Evolutionary conservation across 2,888 invertebrate genomes (phyloP).

Genomic region (Cryptocephalus primarius): DNA sequence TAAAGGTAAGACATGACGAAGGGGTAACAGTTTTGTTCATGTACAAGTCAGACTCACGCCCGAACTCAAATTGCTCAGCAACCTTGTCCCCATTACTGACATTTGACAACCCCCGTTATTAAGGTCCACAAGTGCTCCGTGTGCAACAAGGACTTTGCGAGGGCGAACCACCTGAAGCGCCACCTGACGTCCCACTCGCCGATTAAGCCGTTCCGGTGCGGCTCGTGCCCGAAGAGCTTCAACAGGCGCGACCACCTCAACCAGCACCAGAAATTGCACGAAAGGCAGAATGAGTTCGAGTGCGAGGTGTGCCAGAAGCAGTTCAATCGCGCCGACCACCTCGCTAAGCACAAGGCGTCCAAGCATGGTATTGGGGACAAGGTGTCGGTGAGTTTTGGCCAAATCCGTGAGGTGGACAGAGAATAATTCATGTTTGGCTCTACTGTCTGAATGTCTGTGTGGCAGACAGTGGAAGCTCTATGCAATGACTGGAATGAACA

Average conservation of each 20-base stretch:
- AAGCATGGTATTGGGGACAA: constrained; percentile 34
- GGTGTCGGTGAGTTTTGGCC: constrained; percentile 11
- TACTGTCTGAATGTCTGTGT: too few species aligned
- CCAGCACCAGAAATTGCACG: constrained; percentile 29
- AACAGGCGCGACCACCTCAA: constrained; percentile 29
- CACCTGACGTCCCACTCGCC: constrained; percentile 39
- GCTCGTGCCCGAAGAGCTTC: constrained; percentile 36
- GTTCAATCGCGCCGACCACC: constrained; percentile 40
- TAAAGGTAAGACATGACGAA: constrained; percentile 13
- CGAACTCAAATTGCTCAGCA: too few species aligned
- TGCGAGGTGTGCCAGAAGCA: constrained; percentile 42
- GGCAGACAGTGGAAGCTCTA: too few species aligned
- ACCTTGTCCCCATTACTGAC: too few species aligned
- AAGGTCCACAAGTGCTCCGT: constrained; percentile 32
- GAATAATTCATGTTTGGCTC: too few species aligned
- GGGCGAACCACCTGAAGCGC: constrained; percentile 38
- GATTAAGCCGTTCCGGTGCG: constrained; percentile 35
- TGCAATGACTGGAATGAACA: too few species aligned
- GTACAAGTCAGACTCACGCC: too few species aligned
- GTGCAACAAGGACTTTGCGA: constrained; percentile 39
- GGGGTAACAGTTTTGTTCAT: constrained; percentile 1
- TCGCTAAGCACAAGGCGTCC: constrained; percentile 38
- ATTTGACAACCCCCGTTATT: too few species aligned
- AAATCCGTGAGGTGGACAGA: too few species aligned
- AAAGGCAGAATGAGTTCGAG: constrained; percentile 27